phyloP scores from a whole-genome alignment of 2,888 invertebrate species.

The Dioctria rufipes region DNA sequence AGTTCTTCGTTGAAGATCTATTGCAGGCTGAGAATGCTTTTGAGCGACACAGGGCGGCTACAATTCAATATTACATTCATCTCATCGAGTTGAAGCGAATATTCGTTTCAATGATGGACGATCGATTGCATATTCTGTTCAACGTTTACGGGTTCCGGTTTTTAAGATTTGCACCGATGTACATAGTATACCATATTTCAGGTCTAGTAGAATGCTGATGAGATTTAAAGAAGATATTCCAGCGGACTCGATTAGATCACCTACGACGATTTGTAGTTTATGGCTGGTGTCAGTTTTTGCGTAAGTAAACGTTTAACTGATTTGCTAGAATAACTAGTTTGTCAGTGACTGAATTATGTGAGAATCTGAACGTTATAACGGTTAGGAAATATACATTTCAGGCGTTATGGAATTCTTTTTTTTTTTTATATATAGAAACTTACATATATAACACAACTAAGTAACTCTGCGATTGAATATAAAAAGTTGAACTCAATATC shows the following conservation, averaged over 20 bases:
- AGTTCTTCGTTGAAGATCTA: neutral
- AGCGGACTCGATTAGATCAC: conserved; percentile 52
- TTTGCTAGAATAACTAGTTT: conserved; percentile 43
- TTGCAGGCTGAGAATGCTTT: neutral
- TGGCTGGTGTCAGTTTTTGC: conserved; percentile 58
- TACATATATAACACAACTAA: too few relatives aligned
- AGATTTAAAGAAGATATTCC: conserved; percentile 52
- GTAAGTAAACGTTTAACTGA: conserved; percentile 46
- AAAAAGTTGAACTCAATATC: too few relatives aligned
- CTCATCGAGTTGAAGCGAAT: conserved; percentile 20
- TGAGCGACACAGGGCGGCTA: conserved; percentile 32
- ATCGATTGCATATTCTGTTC: conserved; percentile 35
- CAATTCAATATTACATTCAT: conserved; percentile 15
- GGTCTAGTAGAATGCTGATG: conserved; percentile 45
- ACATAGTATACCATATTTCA: neutral
- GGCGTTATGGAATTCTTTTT: neutral
- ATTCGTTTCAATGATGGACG: conserved; percentile 29
- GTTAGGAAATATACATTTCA: conserved; percentile 14
- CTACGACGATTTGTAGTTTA: conserved; percentile 59
- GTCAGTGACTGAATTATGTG: conserved; percentile 44
- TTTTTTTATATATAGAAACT: too few relatives aligned
- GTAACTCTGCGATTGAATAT: too few relatives aligned
- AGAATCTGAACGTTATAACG: conserved; percentile 45
- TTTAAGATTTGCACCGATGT: conserved; percentile 4
- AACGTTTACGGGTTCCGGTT: conserved; percentile 47